Conservation (phyloP, 2,113 vertebrate species). For the Danio rerio region DNA sequence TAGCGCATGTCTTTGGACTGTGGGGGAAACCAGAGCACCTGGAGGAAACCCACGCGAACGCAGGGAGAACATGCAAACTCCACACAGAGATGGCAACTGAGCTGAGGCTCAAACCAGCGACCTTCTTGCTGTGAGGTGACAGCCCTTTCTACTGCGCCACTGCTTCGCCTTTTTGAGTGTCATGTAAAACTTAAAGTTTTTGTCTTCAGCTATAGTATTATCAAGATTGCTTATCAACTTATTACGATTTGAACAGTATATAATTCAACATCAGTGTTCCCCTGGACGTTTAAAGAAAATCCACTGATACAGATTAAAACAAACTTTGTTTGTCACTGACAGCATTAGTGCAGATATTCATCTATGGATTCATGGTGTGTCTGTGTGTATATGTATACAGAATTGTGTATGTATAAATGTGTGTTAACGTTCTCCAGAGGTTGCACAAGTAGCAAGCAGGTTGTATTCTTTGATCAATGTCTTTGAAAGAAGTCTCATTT, state of each 20-base stretch:
- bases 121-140: no score
- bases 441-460: neutral
- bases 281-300: neutral
- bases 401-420: slow-evolving; percentile 31
- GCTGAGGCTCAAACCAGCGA: no score
- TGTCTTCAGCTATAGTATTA: neutral
- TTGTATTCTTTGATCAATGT: neutral
- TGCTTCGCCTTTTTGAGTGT: no score
- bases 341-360: slow-evolving; percentile 3
- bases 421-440: slow-evolving; percentile 17
- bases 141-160: no score
- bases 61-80: no score
- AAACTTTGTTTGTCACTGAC: slow-evolving; percentile 8
- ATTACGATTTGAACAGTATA: neutral
- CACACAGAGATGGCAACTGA: no score
- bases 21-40: no score
- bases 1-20: no score
- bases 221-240: neutral
- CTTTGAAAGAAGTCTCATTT: neutral
- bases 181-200: neutral
- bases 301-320: slow-evolving; percentile 8
- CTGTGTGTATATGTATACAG: slow-evolving; percentile 19
- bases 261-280: neutral
- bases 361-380: neutral
- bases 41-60: no score